Evolutionary conservation across 2,888 invertebrate genomes (phyloP).

Genomic region (Allolobophora icterica): DNA sequence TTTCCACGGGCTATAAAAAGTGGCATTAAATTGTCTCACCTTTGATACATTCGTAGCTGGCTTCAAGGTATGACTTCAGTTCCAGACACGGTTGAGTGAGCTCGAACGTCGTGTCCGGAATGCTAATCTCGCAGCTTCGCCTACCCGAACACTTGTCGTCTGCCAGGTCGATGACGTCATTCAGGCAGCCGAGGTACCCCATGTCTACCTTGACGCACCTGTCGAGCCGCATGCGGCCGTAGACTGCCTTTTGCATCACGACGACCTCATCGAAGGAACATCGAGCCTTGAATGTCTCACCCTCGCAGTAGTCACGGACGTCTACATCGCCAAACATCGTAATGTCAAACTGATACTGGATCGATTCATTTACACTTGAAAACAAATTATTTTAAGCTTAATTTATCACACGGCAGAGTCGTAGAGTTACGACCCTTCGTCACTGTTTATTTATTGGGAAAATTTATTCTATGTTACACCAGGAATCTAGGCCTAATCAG

Average conservation of each 20-base stretch:
- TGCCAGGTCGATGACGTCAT: constrained; percentile 43
- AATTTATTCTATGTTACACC: no score
- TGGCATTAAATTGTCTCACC: constrained; percentile 33
- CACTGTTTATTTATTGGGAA: no score
- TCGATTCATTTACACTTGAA: no score
- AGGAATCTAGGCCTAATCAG: no score
- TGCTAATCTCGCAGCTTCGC: constrained; percentile 40
- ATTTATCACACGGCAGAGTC: no score
- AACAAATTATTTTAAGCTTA: no score
- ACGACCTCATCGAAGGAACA: constrained; percentile 43
- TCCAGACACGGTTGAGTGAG: constrained; percentile 44
- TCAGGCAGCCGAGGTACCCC: constrained; percentile 46
- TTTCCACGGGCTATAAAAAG: background rate
- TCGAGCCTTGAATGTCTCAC: constrained; percentile 42
- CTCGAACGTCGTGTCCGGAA: constrained; percentile 43
- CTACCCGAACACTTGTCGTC: constrained; percentile 46
- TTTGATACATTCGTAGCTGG: constrained; percentile 45
- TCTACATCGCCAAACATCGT: background rate
- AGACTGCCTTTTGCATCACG: constrained; percentile 42
- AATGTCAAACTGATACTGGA: no score
- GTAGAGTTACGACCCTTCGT: no score
- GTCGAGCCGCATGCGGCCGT: constrained; percentile 47
- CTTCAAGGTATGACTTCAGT: constrained; percentile 46
- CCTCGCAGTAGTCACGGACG: constrained; percentile 43
- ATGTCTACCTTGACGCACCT: constrained; percentile 45